These are phyloP conservation scores for Ephestia elutella DNA, from an alignment of 1,140 invertebrate genomes.

Conservation along the genomic window DNA sequence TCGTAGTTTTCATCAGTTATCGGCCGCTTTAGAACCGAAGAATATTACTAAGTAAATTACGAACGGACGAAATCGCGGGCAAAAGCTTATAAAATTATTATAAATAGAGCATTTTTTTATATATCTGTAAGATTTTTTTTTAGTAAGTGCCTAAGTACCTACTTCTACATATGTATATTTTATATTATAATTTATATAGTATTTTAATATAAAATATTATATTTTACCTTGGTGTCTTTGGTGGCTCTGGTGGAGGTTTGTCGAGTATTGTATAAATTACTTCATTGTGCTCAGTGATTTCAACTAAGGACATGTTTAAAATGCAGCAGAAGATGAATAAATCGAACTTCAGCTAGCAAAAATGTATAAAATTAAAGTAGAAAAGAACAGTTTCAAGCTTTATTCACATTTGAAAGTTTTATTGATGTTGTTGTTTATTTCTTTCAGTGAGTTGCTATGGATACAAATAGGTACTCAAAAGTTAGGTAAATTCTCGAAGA, in stretches of 20 bases:
- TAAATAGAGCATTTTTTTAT: too few species aligned
- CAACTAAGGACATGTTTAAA: slow-evolving; percentile 51
- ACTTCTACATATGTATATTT: too few species aligned
- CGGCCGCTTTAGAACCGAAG: too few species aligned
- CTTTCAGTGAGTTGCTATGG: neutral
- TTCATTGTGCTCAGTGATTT: slow-evolving; percentile 58
- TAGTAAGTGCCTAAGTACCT: too few species aligned
- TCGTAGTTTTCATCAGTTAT: too few species aligned
- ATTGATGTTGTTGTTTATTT: neutral
- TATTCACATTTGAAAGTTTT: neutral
- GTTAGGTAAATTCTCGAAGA: neutral
- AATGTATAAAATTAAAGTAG: neutral
- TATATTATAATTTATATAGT: too few species aligned
- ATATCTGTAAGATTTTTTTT: too few species aligned
- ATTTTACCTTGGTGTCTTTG: slow-evolving; percentile 63
- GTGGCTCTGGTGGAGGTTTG: slow-evolving; percentile 61
- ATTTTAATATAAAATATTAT: too few species aligned
- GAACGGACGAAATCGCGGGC: too few species aligned
- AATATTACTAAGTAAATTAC: too few species aligned
- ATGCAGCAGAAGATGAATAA: neutral
- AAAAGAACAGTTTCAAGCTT: neutral
- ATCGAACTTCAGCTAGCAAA: neutral
- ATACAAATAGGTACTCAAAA: neutral
- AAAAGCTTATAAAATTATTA: too few species aligned
- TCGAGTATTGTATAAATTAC: slow-evolving; percentile 63